Percentiles rank a stretch among this genome's conserved stretches.
Evolutionary conservation across 2,797 vertebrate species (phyloP).

Genomic region (Melanotaenia pygmaea): DNA sequence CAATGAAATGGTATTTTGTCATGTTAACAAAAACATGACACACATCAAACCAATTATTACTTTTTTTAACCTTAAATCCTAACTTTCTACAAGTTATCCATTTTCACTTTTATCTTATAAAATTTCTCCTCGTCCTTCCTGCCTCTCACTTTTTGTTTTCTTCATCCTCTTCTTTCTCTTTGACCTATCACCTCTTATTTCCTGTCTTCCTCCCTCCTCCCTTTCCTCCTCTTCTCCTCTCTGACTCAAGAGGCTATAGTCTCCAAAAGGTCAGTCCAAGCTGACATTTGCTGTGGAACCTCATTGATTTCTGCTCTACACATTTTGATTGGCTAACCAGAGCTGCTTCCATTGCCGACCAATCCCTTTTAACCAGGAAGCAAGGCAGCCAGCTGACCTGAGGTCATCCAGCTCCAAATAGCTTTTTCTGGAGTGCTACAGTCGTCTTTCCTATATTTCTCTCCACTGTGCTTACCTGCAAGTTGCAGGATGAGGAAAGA

Average conservation of each 20-base stretch:
- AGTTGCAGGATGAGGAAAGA: slow-evolving; percentile 43
- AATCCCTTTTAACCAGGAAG: slow-evolving; percentile 75
- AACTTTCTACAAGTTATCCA: slow-evolving; percentile 1
- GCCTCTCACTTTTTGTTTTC: slow-evolving; percentile 34
- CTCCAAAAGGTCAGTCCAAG: slow-evolving; percentile 77
- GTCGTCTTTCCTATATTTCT: slow-evolving; percentile 62
- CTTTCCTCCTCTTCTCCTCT: slow-evolving; percentile 40
- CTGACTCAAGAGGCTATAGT: slow-evolving; percentile 67
- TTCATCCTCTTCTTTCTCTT: slow-evolving; percentile 40
- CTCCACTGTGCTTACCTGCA: slow-evolving; percentile 57
- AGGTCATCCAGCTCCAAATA: slow-evolving; percentile 80
- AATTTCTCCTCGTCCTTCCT: slow-evolving; percentile 31
- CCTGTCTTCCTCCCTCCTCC: slow-evolving; percentile 24
- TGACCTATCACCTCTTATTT: slow-evolving; percentile 57
- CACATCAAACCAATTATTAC: neutral
- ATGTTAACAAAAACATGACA: neutral
- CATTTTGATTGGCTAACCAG: slow-evolving; percentile 70
- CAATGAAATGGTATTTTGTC: neutral
- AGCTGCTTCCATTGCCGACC: slow-evolving; percentile 72
- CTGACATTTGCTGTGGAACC: slow-evolving; percentile 82
- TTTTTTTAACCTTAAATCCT: neutral
- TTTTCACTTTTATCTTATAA: neutral
- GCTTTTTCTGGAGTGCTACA: slow-evolving; percentile 71
- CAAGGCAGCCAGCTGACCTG: slow-evolving; percentile 65
- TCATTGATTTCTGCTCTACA: slow-evolving; percentile 77